Evolutionary conservation across 2,797 vertebrate species (phyloP).

Genomic region (Helarctos malayanus): DNA sequence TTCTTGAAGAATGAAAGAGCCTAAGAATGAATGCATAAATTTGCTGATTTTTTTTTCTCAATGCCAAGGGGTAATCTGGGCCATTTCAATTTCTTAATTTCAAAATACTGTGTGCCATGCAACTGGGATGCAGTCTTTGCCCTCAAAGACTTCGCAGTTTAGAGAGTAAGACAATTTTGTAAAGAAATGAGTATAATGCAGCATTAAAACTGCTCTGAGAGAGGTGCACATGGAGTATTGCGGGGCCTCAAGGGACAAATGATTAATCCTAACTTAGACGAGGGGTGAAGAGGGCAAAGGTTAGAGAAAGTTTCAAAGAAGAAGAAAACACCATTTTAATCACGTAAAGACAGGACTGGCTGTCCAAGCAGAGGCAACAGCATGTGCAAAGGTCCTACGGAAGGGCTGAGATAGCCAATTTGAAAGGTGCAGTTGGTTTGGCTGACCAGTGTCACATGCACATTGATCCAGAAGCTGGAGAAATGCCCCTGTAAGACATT

Average conservation of each 20-base stretch:
- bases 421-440: background rate
- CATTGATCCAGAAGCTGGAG: background rate
- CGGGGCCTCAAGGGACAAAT: too few relatives aligned
- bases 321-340: background rate
- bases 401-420: background rate
- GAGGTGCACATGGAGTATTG: background rate
- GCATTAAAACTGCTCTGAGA: background rate
- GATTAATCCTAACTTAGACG: background rate
- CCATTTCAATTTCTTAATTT: slow-evolving; percentile 14
- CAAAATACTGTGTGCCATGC: background rate
- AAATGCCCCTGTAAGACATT: background rate
- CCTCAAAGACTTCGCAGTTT: background rate
- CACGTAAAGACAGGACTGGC: background rate
- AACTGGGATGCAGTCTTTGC: background rate
- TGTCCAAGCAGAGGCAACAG: background rate
- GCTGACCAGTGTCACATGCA: background rate
- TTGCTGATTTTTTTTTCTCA: background rate
- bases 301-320: background rate
- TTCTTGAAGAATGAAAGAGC: background rate
- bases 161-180: background rate
- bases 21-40: background rate
- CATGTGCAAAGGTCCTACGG: background rate
- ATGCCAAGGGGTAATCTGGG: background rate
- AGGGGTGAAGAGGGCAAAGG: background rate
- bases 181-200: background rate